phyloP scores from a whole-genome alignment of 53 echinoderm and acorn worm species.

The Glandiceps talaboti region DNA sequence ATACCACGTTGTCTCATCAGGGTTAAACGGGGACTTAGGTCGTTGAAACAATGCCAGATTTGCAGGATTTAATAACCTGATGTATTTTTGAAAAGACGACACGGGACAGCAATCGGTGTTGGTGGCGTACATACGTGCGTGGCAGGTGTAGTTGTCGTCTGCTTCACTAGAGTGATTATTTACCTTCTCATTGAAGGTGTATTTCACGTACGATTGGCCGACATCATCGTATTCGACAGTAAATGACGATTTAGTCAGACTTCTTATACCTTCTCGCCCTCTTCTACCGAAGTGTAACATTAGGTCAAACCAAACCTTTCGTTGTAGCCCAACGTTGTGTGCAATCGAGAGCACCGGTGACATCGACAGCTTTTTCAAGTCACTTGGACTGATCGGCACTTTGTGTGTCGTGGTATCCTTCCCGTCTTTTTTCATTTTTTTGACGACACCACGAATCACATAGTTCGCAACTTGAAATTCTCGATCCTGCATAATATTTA shows the following conservation, averaged over 20 bases:
- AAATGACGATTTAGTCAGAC: conserved; percentile 4
- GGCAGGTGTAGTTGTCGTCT: background rate
- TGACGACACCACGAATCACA: too few relatives aligned
- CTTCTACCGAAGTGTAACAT: conserved; percentile 5
- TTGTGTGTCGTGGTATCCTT: too few relatives aligned
- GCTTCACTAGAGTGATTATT: conserved; percentile 13
- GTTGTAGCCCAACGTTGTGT: conserved; percentile 5
- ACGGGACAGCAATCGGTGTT: conserved; percentile 15
- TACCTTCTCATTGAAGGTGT: conserved; percentile 1
- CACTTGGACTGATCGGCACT: background rate
- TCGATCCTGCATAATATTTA: too few relatives aligned
- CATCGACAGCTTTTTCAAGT: conserved; percentile 12
- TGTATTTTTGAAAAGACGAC: conserved; percentile 15
- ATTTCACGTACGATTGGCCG: background rate
- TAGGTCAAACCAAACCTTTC: conserved; percentile 18
- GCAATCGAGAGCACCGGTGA: too few relatives aligned
- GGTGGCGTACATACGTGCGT: conserved; percentile 13
- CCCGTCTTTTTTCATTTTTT: too few relatives aligned
- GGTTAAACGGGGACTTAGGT: background rate
- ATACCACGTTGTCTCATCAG: too few relatives aligned
- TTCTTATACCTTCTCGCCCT: conserved; percentile 13
- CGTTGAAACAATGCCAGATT: conserved; percentile 9
- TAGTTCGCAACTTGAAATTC: too few relatives aligned
- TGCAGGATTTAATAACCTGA: conserved; percentile 12
- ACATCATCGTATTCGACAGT: conserved; percentile 6